These are phyloP conservation scores for Mionectes macconnelli DNA, from an alignment of 2,113 vertebrate genomes.

Conservation along the genomic window DNA sequence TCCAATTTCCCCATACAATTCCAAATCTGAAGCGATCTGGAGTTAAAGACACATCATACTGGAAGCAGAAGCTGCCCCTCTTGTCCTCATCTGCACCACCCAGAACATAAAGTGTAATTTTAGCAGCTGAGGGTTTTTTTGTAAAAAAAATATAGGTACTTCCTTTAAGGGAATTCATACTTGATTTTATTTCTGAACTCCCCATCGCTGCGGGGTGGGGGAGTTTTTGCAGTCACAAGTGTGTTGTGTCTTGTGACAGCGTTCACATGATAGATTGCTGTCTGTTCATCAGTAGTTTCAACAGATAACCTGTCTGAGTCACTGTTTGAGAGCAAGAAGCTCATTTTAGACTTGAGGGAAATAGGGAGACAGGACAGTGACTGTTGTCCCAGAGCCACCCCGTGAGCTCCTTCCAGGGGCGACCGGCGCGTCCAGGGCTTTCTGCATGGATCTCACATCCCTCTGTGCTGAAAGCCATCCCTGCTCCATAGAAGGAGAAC, in stretches of 20 bases:
- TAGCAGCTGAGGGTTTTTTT: not conserved
- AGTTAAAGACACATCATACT: not conserved
- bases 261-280: not conserved
- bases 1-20: not conserved
- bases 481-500: not conserved
- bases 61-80: not conserved
- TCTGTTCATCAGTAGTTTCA: not conserved
- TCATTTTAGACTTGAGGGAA: not conserved
- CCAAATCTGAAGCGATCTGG: not conserved
- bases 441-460: not conserved
- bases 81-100: not conserved
- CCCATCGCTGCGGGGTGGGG: not conserved
- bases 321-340: not conserved
- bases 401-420: fast-evolving
- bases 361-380: fast-evolving
- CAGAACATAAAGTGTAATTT: not conserved
- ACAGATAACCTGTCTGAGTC: not conserved
- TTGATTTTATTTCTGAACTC: not conserved
- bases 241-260: not conserved
- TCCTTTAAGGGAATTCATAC: not conserved
- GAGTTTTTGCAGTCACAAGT: not conserved
- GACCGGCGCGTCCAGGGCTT: not conserved
- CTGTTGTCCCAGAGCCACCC: not conserved
- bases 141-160: not conserved
- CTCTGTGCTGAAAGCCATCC: not conserved